A percentile compares a stretch with the other conserved stretches of the same genome.
phyloP scores from a whole-genome alignment of 2,888 invertebrate genomes.

The Xylota sylvarum region DNA sequence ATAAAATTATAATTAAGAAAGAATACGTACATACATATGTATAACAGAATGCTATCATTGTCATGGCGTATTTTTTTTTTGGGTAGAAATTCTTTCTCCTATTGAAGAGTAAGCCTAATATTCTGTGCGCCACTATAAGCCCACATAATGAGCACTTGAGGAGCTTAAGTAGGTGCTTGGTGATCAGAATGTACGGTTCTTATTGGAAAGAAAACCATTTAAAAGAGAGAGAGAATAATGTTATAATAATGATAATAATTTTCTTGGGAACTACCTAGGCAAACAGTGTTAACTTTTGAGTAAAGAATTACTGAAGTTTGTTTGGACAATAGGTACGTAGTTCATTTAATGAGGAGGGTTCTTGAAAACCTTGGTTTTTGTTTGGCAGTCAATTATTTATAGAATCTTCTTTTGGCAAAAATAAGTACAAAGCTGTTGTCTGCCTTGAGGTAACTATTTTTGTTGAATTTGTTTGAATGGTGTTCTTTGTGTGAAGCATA shows the following conservation, averaged over 20 bases:
- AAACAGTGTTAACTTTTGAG: neutral
- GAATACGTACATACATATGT: neutral
- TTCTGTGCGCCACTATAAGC: conserved; percentile 16
- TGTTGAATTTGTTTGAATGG: neutral
- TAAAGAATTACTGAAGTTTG: neutral
- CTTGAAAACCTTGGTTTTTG: neutral
- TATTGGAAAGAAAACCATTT: neutral
- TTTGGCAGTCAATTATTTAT: neutral
- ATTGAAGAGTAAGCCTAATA: neutral
- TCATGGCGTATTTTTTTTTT: neutral
- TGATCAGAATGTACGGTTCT: neutral
- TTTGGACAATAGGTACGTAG: conserved; percentile 34
- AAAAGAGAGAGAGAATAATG: conserved; percentile 19
- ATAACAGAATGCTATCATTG: neutral
- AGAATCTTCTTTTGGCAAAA: no score
- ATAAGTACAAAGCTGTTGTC: neutral
- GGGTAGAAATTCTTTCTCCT: neutral
- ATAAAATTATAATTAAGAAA: neutral
- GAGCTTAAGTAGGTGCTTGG: conserved; percentile 16
- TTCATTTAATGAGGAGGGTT: conserved; percentile 25
- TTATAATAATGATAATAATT: conserved; percentile 8
- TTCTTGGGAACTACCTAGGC: neutral
- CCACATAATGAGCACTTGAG: conserved; percentile 26
- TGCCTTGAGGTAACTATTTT: no score
- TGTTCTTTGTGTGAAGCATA: neutral